Percentiles rank a stretch among this genome's conserved stretches.
phyloP scores from a whole-genome alignment of 2,888 invertebrate genomes.

The Hipparchia semele region DNA sequence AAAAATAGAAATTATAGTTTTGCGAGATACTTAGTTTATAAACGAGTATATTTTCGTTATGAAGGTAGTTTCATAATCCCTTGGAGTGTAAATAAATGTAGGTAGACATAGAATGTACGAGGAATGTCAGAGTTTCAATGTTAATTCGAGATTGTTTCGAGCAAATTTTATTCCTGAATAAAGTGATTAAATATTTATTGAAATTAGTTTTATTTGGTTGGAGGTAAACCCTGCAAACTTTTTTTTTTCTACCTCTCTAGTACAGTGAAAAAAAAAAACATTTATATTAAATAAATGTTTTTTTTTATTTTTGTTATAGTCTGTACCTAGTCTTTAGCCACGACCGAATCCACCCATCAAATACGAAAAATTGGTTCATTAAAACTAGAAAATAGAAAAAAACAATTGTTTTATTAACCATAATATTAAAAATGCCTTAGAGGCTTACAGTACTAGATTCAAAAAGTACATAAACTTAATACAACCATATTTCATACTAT shows the following conservation, averaged over 20 bases:
- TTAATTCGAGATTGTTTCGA: constrained; percentile 62
- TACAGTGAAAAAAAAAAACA: no score
- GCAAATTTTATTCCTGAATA: constrained; percentile 77
- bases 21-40: constrained; percentile 54
- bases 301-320: no score
- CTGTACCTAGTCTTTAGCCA: no score
- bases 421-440: background rate
- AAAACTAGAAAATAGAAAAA: background rate
- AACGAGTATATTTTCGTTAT: constrained; percentile 65
- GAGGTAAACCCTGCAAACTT: no score
- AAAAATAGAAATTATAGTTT: constrained; percentile 57
- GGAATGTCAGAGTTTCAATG: constrained; percentile 46
- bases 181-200: constrained; percentile 55
- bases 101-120: constrained; percentile 45
- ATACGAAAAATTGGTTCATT: no score
- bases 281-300: no score
- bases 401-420: background rate
- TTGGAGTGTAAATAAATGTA: constrained; percentile 55
- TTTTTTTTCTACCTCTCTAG: no score
- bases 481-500: background rate
- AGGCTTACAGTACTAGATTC: background rate
- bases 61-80: constrained; percentile 48
- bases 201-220: constrained; percentile 17
- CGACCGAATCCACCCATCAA: no score
- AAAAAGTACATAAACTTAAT: background rate